phyloP scores from a whole-genome alignment of 2,113 vertebrate genomes.

The Motacilla alba region DNA sequence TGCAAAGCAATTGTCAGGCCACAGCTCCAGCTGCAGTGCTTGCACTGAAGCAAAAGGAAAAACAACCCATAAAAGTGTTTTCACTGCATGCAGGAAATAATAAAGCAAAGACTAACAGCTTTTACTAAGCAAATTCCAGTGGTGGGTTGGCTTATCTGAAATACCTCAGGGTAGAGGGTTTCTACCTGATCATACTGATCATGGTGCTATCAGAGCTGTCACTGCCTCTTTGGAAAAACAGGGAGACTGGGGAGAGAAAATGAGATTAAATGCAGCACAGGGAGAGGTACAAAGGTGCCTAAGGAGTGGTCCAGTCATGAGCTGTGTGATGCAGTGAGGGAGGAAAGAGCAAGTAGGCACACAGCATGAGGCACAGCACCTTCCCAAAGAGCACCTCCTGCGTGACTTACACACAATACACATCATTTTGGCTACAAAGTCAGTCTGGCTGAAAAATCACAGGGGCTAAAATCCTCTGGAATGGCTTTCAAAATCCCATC shows the following conservation, averaged over 20 bases:
- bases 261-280: not conserved
- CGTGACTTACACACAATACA: fast-evolving
- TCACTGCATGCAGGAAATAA: not conserved
- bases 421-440: not conserved
- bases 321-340: not conserved
- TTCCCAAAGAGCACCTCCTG: not conserved
- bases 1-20: not conserved
- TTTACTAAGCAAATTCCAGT: not conserved
- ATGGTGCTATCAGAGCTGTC: not conserved
- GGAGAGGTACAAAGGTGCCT: not conserved
- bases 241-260: not conserved
- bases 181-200: not conserved
- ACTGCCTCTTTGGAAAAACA: not conserved
- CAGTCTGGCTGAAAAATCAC: not conserved
- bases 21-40: not conserved
- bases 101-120: not conserved
- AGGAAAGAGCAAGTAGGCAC: not conserved
- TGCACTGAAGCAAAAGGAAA: not conserved
- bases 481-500: not conserved
- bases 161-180: not conserved
- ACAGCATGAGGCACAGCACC: not conserved
- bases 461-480: not conserved
- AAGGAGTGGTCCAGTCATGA: not conserved
- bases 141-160: not conserved
- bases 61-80: not conserved